A percentile compares a stretch with the other conserved stretches of the same genome.
Evolutionary conservation across 2,797 vertebrate genomes (phyloP).

Genomic region (Apodemus agrarius): DNA sequence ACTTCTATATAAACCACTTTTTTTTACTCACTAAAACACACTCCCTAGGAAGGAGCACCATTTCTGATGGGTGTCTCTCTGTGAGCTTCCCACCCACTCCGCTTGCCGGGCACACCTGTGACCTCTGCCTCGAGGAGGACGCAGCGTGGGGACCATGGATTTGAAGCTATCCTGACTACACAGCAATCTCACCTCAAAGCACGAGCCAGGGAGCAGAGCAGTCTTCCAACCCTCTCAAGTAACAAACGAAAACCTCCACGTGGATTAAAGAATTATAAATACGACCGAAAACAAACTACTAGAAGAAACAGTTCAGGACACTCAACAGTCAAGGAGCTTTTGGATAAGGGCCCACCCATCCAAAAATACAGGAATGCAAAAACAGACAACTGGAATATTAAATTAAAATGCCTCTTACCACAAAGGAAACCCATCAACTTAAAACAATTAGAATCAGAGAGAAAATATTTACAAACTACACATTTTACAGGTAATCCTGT

Average conservation of each 20-base stretch:
- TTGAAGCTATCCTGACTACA: background rate
- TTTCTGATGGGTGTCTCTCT: slow-evolving; percentile 20
- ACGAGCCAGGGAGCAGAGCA: background rate
- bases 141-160: background rate
- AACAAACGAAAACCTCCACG: background rate
- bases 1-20: slow-evolving; percentile 51
- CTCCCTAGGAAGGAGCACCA: background rate
- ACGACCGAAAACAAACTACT: background rate
- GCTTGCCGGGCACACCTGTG: background rate
- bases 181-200: background rate
- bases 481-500: background rate
- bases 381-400: background rate
- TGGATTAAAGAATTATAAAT: background rate
- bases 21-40: slow-evolving; percentile 65
- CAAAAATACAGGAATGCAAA: background rate
- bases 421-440: background rate
- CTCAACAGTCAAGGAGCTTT: background rate
- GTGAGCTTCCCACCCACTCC: background rate
- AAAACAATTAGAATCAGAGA: background rate
- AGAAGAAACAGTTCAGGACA: background rate
- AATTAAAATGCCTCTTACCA: background rate
- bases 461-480: background rate
- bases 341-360: background rate
- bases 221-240: background rate
- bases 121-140: background rate